Evolutionary conservation across 35 echinoderm and acorn worm species (phyloP), one percentile per base, ranked within the genome.

Genomic region (Holothuria glaberrima): DNA sequence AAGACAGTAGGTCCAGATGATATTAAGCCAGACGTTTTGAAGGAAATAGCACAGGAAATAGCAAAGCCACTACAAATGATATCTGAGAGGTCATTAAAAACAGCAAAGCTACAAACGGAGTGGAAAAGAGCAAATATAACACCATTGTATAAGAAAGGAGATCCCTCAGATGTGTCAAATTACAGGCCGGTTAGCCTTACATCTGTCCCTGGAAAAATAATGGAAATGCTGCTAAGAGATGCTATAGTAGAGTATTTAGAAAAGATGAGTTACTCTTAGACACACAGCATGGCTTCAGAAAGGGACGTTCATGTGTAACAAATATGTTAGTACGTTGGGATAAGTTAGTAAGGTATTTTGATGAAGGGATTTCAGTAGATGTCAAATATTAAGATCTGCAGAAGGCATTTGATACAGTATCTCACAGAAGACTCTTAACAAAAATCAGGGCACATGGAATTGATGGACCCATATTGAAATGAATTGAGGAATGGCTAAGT

Each of bases 111-210:
- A 58, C 88, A 45, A 57, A 31, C 33, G 17, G 71, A 76, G 3
- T 90, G 88, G 88, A 90, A 76, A 80, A 75, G 67, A 80, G 48
- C 74, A 77, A 90, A 90, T 31, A 54, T 89, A 31, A 90, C 88
- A 59, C 88, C 88, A 31, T 59, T 80, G 30, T 90, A 31, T 77
- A 80, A 78, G 54, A 90, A 90, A 33, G 70, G 88, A 60, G 27
- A 26, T 12, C 56, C 41, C 48, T 57, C 78, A 59, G 78, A 58
- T 20, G 78, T 82, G 3, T 26, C 48, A 14, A 82, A 82, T 59
- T 58, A 82, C 28, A 82, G 78, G 26, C 46, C 78, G 12, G 20
- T 82, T 57, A 58, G 56, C 56, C 29, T 82, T 12, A 82, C 78
- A n/a, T 82, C 46, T 25, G 78, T 82, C 26, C 46, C 78, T 12